Conservation (phyloP, 2,113 vertebrate genomes). For the Mystacornis crossleyi region DNA sequence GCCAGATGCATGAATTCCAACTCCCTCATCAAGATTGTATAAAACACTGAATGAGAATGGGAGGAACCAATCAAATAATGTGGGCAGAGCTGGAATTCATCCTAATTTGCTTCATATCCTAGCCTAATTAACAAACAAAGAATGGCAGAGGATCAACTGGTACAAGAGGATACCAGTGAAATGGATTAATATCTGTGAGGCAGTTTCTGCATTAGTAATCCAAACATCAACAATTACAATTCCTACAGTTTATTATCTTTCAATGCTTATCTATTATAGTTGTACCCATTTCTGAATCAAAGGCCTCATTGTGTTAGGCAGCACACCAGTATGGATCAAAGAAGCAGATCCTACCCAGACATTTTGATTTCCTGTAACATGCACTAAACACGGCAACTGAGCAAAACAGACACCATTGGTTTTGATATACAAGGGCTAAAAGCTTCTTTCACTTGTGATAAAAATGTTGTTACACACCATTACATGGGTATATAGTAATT, state of each 20-base stretch:
- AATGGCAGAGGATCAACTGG: slow-evolving; percentile 34
- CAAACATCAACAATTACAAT: slow-evolving; percentile 40
- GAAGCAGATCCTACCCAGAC: neutral
- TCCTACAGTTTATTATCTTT: slow-evolving; percentile 28
- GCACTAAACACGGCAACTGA: neutral
- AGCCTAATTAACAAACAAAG: slow-evolving; percentile 20
- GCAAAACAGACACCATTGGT: neutral
- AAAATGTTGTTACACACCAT: neutral
- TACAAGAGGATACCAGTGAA: slow-evolving; percentile 31
- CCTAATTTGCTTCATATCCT: slow-evolving; percentile 31
- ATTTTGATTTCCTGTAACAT: neutral
- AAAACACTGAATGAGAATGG: slow-evolving; percentile 59
- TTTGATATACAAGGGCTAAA: neutral
- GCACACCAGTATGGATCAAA: neutral
- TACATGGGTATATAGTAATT: neutral
- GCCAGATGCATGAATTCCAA: slow-evolving; percentile 59
- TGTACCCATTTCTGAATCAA: slow-evolving; percentile 28
- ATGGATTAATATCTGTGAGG: slow-evolving; percentile 46
- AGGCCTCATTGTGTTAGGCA: neutral
- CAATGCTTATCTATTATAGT: slow-evolving; percentile 34
- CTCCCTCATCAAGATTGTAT: slow-evolving; percentile 44
- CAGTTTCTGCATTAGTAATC: slow-evolving; percentile 45
- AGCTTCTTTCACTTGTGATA: neutral
- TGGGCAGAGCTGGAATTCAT: neutral
- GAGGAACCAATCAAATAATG: slow-evolving; percentile 6